These are phyloP conservation scores for Masticophis lateralis DNA, from an alignment of 2,797 vertebrate species.

Conservation along the genomic window DNA sequence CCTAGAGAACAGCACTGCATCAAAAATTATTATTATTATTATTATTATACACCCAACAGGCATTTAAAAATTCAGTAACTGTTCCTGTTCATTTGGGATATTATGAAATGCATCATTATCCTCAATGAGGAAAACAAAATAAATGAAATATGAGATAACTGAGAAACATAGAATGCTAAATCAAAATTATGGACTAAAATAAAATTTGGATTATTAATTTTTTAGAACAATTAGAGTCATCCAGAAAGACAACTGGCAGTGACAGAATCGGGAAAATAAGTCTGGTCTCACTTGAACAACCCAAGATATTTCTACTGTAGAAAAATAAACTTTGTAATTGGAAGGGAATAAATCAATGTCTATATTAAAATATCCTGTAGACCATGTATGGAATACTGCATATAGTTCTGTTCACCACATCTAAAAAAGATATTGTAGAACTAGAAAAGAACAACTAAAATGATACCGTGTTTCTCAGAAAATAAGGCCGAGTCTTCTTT, in stretches of 20 bases:
- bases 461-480: background rate
- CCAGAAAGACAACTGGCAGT: background rate
- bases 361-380: background rate
- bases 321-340: background rate
- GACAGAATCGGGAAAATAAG: background rate
- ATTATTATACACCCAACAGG: background rate
- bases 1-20: background rate
- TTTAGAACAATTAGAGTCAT: background rate
- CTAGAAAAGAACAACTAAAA: background rate
- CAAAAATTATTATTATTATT: background rate
- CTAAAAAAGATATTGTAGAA: background rate
- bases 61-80: background rate
- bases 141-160: constrained; percentile 1
- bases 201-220: background rate
- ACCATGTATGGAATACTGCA: background rate
- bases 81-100: background rate
- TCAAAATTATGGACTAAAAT: background rate
- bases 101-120: constrained; percentile 1
- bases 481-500: too few relatives aligned
- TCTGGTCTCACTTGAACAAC: background rate
- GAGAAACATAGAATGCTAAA: background rate
- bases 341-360: background rate
- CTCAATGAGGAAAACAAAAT: constrained; percentile 13
- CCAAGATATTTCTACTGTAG: background rate
- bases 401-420: background rate